phyloP scores from a whole-genome alignment of 92 coral and sea anemone species.

The Epizoanthus scotinus region DNA sequence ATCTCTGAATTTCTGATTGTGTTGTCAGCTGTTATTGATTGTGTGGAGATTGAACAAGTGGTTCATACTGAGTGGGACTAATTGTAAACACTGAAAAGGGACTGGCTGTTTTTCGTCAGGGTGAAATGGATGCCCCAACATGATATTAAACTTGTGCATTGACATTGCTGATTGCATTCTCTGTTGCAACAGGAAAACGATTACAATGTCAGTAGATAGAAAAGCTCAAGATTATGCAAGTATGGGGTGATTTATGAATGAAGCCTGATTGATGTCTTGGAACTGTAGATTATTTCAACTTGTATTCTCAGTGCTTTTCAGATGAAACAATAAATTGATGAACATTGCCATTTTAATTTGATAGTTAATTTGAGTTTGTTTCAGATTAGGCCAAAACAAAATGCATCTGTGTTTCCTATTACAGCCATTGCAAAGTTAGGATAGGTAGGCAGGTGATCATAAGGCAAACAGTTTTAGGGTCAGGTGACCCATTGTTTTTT shows the following conservation, averaged over 20 bases:
- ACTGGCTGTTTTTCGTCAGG: background rate
- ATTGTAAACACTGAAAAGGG: background rate
- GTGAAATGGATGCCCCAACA: too few relatives aligned
- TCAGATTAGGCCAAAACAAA: too few relatives aligned
- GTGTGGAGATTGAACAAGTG: conserved; percentile 15
- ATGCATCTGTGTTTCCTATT: too few relatives aligned
- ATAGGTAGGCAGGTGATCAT: too few relatives aligned
- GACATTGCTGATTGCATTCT: too few relatives aligned
- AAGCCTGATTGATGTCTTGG: background rate
- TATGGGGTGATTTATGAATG: background rate
- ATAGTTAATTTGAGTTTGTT: too few relatives aligned
- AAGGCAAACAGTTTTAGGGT: too few relatives aligned
- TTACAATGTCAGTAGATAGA: background rate
- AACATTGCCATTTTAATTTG: background rate
- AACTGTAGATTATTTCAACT: background rate
- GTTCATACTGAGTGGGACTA: background rate
- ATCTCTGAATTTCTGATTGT: background rate
- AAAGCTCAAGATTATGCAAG: background rate
- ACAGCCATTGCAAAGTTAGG: too few relatives aligned
- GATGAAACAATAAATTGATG: background rate
- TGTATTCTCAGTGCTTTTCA: background rate
- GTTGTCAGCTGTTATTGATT: background rate
- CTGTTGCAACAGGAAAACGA: too few relatives aligned
- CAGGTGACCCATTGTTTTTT: too few relatives aligned
- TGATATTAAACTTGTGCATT: too few relatives aligned